A percentile compares a stretch with the other conserved stretches of the same genome.
Conservation (phyloP, 2,888 invertebrate genomes). For the Nineta flava region DNA sequence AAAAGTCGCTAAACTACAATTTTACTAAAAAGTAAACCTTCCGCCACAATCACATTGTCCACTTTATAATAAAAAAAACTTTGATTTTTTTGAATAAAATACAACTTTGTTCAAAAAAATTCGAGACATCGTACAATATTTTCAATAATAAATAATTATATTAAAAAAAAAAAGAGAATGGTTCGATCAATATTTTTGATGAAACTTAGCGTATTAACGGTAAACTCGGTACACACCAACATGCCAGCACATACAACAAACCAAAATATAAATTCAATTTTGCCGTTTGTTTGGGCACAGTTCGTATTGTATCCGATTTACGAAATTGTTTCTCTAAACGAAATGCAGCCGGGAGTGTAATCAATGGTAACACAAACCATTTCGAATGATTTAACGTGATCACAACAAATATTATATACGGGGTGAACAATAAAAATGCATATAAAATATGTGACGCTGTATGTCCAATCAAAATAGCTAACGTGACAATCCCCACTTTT, state of each 20-base stretch:
- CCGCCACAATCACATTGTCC: no score
- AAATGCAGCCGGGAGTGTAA: conserved; percentile 80
- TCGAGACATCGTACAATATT: no score
- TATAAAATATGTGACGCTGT: conserved; percentile 84
- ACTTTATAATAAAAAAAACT: no score
- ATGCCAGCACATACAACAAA: conserved; percentile 72
- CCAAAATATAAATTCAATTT: conserved; percentile 83
- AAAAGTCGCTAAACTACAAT: no score
- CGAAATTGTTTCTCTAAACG: conserved; percentile 80
- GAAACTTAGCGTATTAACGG: conserved; percentile 33
- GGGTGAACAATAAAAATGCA: conserved; percentile 76
- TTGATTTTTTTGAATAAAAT: no score
- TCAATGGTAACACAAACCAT: conserved; percentile 78
- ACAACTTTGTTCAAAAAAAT: no score
- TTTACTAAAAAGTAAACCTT: no score
- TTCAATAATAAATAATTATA: no score
- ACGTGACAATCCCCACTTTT: conserved; percentile 80
- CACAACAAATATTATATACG: conserved; percentile 80
- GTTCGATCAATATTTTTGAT: no score
- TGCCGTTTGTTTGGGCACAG: conserved; percentile 77
- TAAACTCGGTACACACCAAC: conserved; percentile 49
- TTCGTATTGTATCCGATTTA: conserved; percentile 56
- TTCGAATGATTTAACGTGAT: conserved; percentile 67
- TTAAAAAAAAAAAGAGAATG: no score
- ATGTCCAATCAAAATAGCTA: conserved; percentile 85